Percentiles rank a stretch among this genome's conserved stretches.
These are phyloP conservation scores for Galagoides demidoff DNA, from an alignment of 2,797 vertebrate species.

Conservation along the genomic window DNA sequence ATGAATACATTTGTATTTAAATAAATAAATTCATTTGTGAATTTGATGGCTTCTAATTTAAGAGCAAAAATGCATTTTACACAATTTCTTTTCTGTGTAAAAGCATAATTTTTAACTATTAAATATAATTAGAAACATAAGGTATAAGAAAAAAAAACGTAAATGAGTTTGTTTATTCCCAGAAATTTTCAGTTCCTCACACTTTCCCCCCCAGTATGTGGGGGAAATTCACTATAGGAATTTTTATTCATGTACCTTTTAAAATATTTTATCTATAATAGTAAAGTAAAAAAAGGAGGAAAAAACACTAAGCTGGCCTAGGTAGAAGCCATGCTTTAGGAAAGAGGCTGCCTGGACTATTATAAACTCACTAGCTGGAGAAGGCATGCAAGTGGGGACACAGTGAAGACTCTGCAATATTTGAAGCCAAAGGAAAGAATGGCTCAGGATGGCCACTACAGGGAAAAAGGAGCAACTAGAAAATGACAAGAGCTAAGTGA, in stretches of 20 bases:
- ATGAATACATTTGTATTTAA: neutral
- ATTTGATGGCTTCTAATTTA: slow-evolving; percentile 36
- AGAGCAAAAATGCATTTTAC: neutral
- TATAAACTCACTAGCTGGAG: neutral
- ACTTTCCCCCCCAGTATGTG: neutral
- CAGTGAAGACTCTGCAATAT: neutral
- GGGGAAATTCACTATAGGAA: neutral
- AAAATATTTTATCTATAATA: slow-evolving; percentile 8
- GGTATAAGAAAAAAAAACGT: neutral
- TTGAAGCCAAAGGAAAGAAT: neutral
- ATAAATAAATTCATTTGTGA: neutral
- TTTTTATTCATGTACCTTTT: slow-evolving; percentile 8
- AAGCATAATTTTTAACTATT: slow-evolving; percentile 4
- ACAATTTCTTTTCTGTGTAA: slow-evolving; percentile 30
- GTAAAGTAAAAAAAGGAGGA: slow-evolving; percentile 13
- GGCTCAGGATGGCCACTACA: neutral
- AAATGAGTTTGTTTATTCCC: neutral
- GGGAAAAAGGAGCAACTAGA: neutral
- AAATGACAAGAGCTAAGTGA: neutral
- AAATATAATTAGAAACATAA: neutral
- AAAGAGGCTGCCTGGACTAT: neutral
- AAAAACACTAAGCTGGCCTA: neutral
- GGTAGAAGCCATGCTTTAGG: neutral
- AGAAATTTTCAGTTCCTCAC: neutral
- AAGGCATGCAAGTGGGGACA: neutral